Percentiles rank a stretch among this genome's conserved stretches.
Evolutionary conservation across 1,140 invertebrate species (phyloP).

Genomic region (Macrostomum lignano): DNA sequence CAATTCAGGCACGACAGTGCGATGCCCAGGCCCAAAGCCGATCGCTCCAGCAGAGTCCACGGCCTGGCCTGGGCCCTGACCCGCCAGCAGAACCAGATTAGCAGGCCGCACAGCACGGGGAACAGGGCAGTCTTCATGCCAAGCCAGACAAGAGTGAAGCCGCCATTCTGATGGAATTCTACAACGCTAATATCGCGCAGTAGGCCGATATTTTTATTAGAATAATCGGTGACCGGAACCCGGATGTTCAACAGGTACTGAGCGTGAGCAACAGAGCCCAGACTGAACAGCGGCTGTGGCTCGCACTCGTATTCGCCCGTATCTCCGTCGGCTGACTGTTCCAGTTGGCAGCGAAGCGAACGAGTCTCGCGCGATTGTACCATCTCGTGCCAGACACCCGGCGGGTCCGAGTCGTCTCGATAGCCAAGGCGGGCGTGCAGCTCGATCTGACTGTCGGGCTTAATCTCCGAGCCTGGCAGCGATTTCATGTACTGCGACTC

Average conservation of each 20-base stretch:
- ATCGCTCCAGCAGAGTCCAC: constrained; percentile 55
- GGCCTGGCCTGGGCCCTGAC: constrained; percentile 51
- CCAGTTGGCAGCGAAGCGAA: constrained; percentile 19
- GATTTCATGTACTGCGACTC: too few relatives aligned
- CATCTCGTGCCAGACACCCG: too few relatives aligned
- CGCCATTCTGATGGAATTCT: constrained; percentile 82
- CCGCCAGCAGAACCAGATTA: constrained; percentile 76
- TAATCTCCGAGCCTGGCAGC: too few relatives aligned
- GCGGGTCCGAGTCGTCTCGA: too few relatives aligned
- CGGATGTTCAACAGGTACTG: constrained; percentile 79
- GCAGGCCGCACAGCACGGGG: constrained; percentile 49
- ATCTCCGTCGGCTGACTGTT: constrained; percentile 39
- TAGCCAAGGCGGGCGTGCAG: too few relatives aligned
- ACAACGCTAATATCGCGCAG: constrained; percentile 50
- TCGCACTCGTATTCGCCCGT: constrained; percentile 32
- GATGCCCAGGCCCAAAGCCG: constrained; percentile 30
- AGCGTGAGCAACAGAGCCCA: constrained; percentile 78
- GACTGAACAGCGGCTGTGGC: constrained; percentile 67
- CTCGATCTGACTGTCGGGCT: too few relatives aligned
- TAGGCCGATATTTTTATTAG: constrained; percentile 39
- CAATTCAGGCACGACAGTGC: constrained; percentile 58
- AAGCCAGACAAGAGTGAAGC: constrained; percentile 92
- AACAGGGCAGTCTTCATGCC: constrained; percentile 76
- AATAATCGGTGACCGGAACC: constrained; percentile 39
- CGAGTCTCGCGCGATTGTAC: constrained; percentile 21